These are phyloP conservation scores for Miltochrista miniata DNA, from an alignment of 2,888 invertebrate genomes.

Conservation along the genomic window DNA sequence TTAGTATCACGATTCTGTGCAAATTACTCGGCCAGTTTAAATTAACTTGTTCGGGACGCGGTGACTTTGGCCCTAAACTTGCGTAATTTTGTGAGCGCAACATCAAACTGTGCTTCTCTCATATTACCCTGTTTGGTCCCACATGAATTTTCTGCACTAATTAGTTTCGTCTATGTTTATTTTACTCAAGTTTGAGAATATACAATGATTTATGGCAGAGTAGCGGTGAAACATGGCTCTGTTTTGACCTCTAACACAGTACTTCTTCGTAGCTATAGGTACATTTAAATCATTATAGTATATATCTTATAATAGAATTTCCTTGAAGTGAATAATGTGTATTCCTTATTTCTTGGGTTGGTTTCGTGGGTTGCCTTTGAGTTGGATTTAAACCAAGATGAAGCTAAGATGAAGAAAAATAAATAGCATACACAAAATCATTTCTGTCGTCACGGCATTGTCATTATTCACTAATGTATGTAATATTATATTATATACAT, in stretches of 20 bases:
- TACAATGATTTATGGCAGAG: constrained; percentile 71
- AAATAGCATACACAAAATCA: too few relatives aligned
- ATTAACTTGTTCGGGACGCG: constrained; percentile 78
- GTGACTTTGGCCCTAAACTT: constrained; percentile 79
- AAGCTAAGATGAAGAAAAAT: too few relatives aligned
- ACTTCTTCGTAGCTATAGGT: constrained; percentile 1
- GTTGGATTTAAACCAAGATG: too few relatives aligned
- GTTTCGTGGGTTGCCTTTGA: too few relatives aligned
- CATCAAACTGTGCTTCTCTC: constrained; percentile 80
- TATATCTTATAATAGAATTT: too few relatives aligned
- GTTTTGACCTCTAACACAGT: constrained; percentile 33
- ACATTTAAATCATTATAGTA: constrained; percentile 15
- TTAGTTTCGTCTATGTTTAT: constrained; percentile 79
- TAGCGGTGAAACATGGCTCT: constrained; percentile 46
- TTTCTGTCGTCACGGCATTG: too few relatives aligned
- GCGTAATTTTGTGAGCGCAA: constrained; percentile 80
- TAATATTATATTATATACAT: too few relatives aligned
- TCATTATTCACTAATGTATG: too few relatives aligned
- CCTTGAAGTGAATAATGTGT: too few relatives aligned
- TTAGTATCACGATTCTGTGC: constrained; percentile 77
- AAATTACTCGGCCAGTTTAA: constrained; percentile 80
- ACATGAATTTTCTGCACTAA: constrained; percentile 81
- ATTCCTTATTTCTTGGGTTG: too few relatives aligned
- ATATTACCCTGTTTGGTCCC: constrained; percentile 78
- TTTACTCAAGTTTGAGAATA: constrained; percentile 72